Base-by-base conservation (phyloP, 2,888 invertebrate genomes). In the Pyrrhia umbra region DNA sequence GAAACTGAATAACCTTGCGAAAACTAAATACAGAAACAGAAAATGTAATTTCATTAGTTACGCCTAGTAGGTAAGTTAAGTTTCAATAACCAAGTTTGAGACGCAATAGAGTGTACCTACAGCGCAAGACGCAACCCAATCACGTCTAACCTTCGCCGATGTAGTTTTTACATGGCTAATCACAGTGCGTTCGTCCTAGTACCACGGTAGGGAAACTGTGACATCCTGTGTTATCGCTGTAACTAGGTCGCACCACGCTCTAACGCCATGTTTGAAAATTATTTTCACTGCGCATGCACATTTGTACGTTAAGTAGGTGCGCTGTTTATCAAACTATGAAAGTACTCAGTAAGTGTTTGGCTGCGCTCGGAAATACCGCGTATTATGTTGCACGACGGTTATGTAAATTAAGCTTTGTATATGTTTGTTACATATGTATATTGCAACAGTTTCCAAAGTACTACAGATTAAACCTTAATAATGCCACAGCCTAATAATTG, bases 171-270 rank as follows among this genome's bases (percentile, higher is more conserved):
- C 65, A 73, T 67, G 62, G 57, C 42, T 65, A 68, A 71, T 66
- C 73, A 64, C 45, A 50, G 68, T 61, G 52, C 21, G 42, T 43
- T 61, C 50, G 66, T 65, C 76, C 77, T 70, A 73, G 73, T 70
- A 62, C 47, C 51, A 23, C 61, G 82, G 81, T 83, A 85, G 88
- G 89, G 88, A 92, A 92, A 91, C 91, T 92, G 86, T 89, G 90
- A 89, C 92, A 93, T 94, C 91, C 92, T 92, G 90, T 90, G 90
- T 93, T 94, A 94, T 94, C 93, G 90, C 80, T 40, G 85, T 85
- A 94, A 90, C 85, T 95, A 81, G 94, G 94, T 90, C 94, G 85
- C 82, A 85, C 77, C 87, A 83, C 86, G 79, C 82, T 71, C 80
- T 68, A 75, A 79, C 83, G 85, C 87, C 84, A 82, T 88, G 87